These are phyloP conservation scores for Brienomyrus brachyistius DNA, from an alignment of 2,113 vertebrate genomes.

Conservation along the genomic window DNA sequence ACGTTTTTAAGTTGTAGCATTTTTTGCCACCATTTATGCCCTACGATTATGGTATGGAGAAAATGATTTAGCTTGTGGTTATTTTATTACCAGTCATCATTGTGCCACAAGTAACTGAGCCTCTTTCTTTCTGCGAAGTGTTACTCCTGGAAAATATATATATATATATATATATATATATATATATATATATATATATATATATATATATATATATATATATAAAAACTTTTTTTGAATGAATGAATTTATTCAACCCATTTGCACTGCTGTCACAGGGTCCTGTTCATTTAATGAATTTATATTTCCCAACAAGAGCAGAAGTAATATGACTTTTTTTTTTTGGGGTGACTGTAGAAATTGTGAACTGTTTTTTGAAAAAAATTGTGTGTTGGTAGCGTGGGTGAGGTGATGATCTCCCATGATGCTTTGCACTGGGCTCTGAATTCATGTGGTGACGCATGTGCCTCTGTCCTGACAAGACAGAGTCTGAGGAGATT, in stretches of 20 bases:
- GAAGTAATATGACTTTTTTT: not conserved
- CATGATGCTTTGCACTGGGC: slow-evolving; percentile 22
- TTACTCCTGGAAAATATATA: not conserved
- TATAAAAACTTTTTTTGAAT: not conserved
- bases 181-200: too few species aligned
- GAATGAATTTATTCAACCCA: not conserved
- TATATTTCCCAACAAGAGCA: not conserved
- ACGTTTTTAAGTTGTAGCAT: not conserved
- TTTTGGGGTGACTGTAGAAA: not conserved
- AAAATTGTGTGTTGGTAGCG: not conserved
- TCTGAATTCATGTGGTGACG: not conserved
- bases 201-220: too few species aligned
- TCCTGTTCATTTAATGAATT: not conserved
- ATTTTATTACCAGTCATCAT: not conserved
- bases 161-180: too few species aligned
- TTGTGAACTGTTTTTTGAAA: not conserved
- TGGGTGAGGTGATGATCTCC: not conserved
- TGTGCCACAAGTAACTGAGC: not conserved
- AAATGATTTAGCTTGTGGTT: not conserved
- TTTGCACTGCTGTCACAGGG: not conserved
- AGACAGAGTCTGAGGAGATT: slow-evolving; percentile 21
- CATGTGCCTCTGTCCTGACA: slow-evolving; percentile 21
- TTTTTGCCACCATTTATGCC: not conserved
- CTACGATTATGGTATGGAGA: not conserved
- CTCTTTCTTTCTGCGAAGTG: not conserved